Evolutionary conservation across 2,888 invertebrate genomes (phyloP).

Genomic region (Dynastes maya): DNA sequence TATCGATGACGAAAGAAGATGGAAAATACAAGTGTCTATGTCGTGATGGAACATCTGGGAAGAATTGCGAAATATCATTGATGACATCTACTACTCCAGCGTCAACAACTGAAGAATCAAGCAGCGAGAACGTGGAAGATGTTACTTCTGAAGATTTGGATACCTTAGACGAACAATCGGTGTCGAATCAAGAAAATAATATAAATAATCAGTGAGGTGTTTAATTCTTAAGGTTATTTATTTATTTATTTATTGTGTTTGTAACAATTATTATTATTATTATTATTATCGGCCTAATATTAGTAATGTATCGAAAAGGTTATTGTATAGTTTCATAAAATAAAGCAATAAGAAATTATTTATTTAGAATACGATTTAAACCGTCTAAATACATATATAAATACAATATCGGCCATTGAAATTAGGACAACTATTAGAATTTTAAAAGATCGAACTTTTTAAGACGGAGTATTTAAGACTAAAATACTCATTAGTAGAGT

Average conservation of each 20-base stretch:
- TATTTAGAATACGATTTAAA: too few relatives aligned
- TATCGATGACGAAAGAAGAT: conserved; percentile 83
- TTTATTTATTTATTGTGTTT: conserved; percentile 22
- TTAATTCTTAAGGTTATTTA: not conserved
- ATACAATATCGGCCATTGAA: too few relatives aligned
- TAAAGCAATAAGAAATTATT: too few relatives aligned
- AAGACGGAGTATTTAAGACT: too few relatives aligned
- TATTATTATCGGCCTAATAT: not conserved
- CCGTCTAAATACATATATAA: too few relatives aligned
- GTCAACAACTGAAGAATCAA: conserved; percentile 49
- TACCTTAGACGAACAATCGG: conserved; percentile 25
- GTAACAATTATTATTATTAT: not conserved
- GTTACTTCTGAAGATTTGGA: conserved; percentile 23
- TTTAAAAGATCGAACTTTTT: too few relatives aligned
- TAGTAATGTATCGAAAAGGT: too few relatives aligned
- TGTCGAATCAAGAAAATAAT: conserved; percentile 41
- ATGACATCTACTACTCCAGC: conserved; percentile 70
- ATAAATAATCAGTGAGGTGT: conserved; percentile 10
- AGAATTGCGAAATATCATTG: conserved; percentile 80
- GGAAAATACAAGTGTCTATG: conserved; percentile 86
- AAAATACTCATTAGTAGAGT: too few relatives aligned
- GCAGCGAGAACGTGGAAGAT: conserved; percentile 21
- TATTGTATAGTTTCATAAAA: too few relatives aligned
- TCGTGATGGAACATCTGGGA: conserved; percentile 82
- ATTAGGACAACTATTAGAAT: too few relatives aligned